These are phyloP conservation scores for Andrena hattorfiana DNA, from an alignment of 2,888 invertebrate genomes.

Conservation along the genomic window DNA sequence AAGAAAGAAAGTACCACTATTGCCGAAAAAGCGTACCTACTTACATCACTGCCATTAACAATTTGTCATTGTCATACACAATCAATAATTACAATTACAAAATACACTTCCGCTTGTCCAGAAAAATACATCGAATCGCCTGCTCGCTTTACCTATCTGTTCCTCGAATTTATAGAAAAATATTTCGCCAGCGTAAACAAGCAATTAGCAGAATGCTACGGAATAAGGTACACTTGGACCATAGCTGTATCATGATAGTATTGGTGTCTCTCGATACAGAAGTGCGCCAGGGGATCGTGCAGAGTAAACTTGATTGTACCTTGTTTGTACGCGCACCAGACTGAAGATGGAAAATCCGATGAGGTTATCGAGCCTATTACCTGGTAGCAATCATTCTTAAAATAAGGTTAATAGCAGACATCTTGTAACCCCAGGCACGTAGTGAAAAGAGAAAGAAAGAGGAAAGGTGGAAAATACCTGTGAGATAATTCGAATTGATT, in stretches of 20 bases:
- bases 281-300: slow-evolving; percentile 35
- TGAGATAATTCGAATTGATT: not conserved
- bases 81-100: not conserved
- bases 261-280: slow-evolving; percentile 38
- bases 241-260: slow-evolving; percentile 26
- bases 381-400: slow-evolving; percentile 71
- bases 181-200: slow-evolving; percentile 3
- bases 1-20: too few relatives aligned
- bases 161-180: slow-evolving; percentile 9
- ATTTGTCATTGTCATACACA: not conserved
- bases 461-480: not conserved
- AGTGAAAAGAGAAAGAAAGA: slow-evolving; percentile 33
- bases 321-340: slow-evolving; percentile 60
- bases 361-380: slow-evolving; percentile 62
- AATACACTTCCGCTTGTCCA: not conserved
- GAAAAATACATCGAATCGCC: not conserved
- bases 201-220: slow-evolving; percentile 30
- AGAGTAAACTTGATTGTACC: slow-evolving; percentile 55
- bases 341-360: slow-evolving; percentile 67
- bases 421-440: slow-evolving; percentile 69
- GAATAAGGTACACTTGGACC: slow-evolving; percentile 32
- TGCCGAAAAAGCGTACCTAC: not conserved
- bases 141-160: not conserved
- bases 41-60: not conserved
- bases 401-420: slow-evolving; percentile 73